Evolutionary conservation across 2,888 invertebrate species (phyloP).

Genomic region (Drosophila crucigera): DNA sequence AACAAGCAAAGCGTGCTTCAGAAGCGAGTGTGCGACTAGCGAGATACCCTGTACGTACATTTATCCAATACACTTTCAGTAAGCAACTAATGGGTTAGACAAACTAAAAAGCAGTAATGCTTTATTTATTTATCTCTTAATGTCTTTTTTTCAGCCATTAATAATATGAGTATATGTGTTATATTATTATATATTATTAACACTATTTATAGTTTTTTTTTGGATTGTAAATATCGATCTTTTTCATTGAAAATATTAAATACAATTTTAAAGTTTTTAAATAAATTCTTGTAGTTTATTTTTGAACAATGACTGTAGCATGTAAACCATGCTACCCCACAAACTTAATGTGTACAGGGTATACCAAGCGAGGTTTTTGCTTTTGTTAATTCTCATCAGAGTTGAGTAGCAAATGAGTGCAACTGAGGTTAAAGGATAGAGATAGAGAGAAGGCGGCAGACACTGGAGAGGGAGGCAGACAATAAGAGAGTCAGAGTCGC

Average conservation of each 20-base stretch:
- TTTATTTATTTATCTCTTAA: background rate
- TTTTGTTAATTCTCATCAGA: conserved; percentile 71
- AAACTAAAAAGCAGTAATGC: background rate
- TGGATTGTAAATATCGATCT: too few species aligned
- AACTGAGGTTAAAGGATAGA: conserved; percentile 7
- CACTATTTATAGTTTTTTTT: background rate
- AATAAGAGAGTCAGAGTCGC: background rate
- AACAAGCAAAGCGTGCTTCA: background rate
- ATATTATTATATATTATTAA: too few species aligned
- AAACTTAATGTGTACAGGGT: background rate
- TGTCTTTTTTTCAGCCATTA: background rate
- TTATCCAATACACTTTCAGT: too few species aligned
- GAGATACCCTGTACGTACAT: background rate
- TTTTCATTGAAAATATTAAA: background rate
- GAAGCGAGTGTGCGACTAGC: background rate
- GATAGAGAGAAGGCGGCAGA: background rate
- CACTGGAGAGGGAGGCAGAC: background rate
- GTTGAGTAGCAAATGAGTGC: conserved; percentile 58
- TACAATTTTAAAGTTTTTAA: background rate
- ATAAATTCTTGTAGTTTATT: background rate
- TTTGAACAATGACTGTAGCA: too few species aligned
- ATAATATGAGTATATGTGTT: background rate
- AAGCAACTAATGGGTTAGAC: background rate
- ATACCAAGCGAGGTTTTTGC: conserved; percentile 44
- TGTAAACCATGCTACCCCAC: background rate